Evolutionary conservation across 2,797 vertebrate species (phyloP), one percentile per base, ranked within the genome.

Genomic region (Tolypeutes matacus): DNA sequence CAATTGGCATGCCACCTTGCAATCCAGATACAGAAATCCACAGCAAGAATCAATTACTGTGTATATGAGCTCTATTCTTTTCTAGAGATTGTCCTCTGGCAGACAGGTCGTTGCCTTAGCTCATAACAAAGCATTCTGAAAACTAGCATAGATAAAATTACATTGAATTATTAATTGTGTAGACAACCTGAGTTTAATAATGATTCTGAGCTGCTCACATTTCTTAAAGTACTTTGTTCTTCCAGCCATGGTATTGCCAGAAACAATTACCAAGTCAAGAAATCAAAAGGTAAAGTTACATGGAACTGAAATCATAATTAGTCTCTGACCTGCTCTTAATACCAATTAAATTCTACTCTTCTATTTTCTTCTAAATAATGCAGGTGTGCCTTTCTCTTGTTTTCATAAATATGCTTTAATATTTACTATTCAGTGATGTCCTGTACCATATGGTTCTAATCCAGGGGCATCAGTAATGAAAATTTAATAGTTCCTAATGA

Each of bases 161-260:
- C 99, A 98, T 98, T 99, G 98, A 99, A 99, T 99, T 99, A 99
- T 99, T 99, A 99, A 99, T 99, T 98, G 96, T 97, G 98, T 98
- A 98, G 99, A 98, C 98, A 99, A 98, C 98, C 97, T 98, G 98
- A 98, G 99, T 99, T 99, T 99, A 99, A 98, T 98, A 98, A 98
- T 98, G 97, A 98, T 99, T 98, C 98, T 98, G 97, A 98, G 96
- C 98, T 77, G 98, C 99, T 99, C 99, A 98, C 96, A 97, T 99
- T 99, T 99, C 99, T 98, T 98, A 98, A 98, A 98, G 98, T 97
- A 95, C 98, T 98, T 99, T 98, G 98, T 99, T 99, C 98, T 98
- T 98, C 97, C 97, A 96, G 96, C 97, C 97, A 95, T 97, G 97
- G 97, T 97, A 97, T 97, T 98, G 98, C 98, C 98, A 99, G 98